phyloP scores from a whole-genome alignment of 2,113 vertebrate genomes.

The Chaetura pelagica region DNA sequence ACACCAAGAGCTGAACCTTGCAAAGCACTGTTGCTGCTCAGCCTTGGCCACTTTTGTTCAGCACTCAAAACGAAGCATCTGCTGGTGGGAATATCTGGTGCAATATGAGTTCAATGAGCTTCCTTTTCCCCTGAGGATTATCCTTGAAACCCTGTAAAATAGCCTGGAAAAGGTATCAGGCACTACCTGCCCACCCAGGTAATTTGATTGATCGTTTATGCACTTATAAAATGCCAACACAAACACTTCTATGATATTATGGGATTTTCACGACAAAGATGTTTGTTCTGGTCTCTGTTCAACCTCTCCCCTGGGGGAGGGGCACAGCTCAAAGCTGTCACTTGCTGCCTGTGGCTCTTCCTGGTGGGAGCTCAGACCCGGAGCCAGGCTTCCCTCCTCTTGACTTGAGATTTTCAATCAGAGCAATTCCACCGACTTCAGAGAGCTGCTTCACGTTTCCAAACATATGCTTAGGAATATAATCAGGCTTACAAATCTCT shows the following conservation, averaged over 20 bases:
- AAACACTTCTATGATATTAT: neutral
- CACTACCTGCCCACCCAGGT: neutral
- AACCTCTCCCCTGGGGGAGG: rapidly evolving
- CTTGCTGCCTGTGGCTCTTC: neutral
- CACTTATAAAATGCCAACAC: neutral
- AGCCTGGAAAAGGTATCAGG: neutral
- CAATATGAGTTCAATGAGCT: neutral
- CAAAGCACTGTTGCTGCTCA: neutral
- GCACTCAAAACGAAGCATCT: neutral
- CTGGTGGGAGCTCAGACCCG: neutral
- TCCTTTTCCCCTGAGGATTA: neutral
- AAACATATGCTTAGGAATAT: constrained; percentile 51
- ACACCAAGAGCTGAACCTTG: neutral
- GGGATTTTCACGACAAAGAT: neutral
- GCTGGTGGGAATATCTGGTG: neutral
- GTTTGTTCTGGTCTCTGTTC: neutral
- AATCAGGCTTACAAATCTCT: constrained; percentile 42
- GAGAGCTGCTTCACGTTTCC: constrained; percentile 36
- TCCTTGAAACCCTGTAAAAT: neutral
- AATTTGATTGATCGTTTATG: neutral
- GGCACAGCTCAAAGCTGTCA: neutral
- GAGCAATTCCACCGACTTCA: constrained; percentile 28
- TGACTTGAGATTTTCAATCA: constrained; percentile 41
- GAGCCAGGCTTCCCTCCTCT: neutral
- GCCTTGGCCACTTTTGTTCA: neutral